A percentile compares a stretch with the other conserved stretches of the same genome.
These are phyloP conservation scores for Gnathonemus echidnorhynchus DNA, from an alignment of 2,113 vertebrate genomes.

Conservation along the genomic window DNA sequence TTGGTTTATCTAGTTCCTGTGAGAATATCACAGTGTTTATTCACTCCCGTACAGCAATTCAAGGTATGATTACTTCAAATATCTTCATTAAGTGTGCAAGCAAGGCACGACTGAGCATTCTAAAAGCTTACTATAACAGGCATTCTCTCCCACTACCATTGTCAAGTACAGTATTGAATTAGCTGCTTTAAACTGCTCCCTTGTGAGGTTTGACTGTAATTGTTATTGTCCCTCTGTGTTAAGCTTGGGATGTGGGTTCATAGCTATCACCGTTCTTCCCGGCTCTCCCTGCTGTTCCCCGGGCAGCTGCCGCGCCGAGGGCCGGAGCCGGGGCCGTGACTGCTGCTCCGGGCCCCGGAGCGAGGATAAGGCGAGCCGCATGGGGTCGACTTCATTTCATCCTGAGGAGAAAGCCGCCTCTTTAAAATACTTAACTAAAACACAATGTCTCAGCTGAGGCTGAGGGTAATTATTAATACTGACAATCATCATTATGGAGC, in stretches of 20 bases:
- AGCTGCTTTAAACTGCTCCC: conserved; percentile 9
- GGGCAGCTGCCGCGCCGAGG: neutral
- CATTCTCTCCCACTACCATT: neutral
- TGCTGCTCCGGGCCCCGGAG: neutral
- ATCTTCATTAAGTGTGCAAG: neutral
- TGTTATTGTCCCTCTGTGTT: conserved; percentile 12
- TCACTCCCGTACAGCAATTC: neutral
- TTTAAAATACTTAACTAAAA: neutral
- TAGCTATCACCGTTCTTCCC: neutral
- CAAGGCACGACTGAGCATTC: neutral
- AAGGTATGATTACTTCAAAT: neutral
- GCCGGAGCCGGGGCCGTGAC: neutral
- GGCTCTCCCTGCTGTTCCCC: neutral
- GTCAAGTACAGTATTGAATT: conserved; percentile 15
- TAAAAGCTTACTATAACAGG: neutral
- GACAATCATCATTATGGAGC: neutral
- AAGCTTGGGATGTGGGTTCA: neutral
- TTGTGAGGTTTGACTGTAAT: conserved; percentile 10
- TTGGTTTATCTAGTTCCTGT: neutral
- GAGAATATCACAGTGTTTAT: neutral
- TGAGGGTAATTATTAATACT: neutral
- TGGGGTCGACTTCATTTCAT: neutral
- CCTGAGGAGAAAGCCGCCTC: neutral
- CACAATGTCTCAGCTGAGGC: neutral
- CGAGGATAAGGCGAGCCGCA: neutral